Conservation (phyloP, 1,140 invertebrate genomes). For the Aricia agestis region DNA sequence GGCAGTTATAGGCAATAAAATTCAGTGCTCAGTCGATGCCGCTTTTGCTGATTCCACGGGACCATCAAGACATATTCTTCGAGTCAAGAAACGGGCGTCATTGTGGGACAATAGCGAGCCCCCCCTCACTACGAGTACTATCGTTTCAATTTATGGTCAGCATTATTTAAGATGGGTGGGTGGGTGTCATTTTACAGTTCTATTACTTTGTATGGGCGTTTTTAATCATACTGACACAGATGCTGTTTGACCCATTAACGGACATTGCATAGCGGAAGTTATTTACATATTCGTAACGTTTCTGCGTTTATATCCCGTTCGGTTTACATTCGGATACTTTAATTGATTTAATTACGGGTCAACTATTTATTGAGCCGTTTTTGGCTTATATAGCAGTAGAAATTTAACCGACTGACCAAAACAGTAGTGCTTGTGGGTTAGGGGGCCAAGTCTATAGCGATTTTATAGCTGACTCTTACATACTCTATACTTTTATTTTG, state of each 20-base stretch:
- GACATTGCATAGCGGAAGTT: conserved; percentile 3
- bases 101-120: too few relatives aligned
- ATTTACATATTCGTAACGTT: not conserved
- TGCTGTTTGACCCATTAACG: not conserved
- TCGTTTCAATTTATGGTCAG: too few relatives aligned
- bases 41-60: too few relatives aligned
- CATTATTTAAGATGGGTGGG: too few relatives aligned
- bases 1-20: too few relatives aligned
- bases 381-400: not conserved
- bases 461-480: not conserved
- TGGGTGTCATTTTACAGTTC: not conserved
- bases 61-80: too few relatives aligned
- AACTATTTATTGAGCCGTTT: not conserved
- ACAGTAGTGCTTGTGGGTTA: not conserved
- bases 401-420: not conserved
- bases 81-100: too few relatives aligned
- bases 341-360: not conserved
- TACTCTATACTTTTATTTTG: not conserved
- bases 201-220: not conserved
- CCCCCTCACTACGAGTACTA: too few relatives aligned
- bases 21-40: too few relatives aligned
- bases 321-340: not conserved
- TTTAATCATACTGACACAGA: conserved; percentile 6
- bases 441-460: too few relatives aligned
- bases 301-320: not conserved